Conservation (phyloP, 2,888 invertebrate genomes). For the Mellilla xanthometata region DNA sequence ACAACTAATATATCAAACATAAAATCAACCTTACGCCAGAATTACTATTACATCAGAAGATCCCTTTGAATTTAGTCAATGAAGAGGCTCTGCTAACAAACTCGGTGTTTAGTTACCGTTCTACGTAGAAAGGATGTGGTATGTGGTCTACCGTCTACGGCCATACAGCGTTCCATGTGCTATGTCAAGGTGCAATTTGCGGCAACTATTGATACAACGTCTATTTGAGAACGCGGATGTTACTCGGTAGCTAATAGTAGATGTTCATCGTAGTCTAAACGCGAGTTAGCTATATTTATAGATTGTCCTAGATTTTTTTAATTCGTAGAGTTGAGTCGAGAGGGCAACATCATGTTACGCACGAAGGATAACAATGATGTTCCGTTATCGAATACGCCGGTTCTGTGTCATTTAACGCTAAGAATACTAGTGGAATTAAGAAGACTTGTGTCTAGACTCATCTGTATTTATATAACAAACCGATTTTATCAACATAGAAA, state of each 20-base stretch:
- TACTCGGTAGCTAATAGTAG: not conserved
- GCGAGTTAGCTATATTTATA: slow-evolving; percentile 20
- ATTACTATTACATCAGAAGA: not conserved
- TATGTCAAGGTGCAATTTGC: slow-evolving; percentile 13
- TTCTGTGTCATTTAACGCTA: slow-evolving; percentile 36
- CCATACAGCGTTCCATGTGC: slow-evolving; percentile 2
- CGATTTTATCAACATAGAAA: too few species aligned
- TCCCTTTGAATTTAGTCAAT: slow-evolving; percentile 6
- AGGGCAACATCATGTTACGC: slow-evolving; percentile 54
- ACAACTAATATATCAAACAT: too few species aligned
- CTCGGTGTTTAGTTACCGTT: slow-evolving; percentile 14
- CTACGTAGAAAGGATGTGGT: slow-evolving; percentile 15
- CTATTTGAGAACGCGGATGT: slow-evolving; percentile 17
- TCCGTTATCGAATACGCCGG: slow-evolving; percentile 42
- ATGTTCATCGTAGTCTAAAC: slow-evolving; percentile 9
- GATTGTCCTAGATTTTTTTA: slow-evolving; percentile 27
- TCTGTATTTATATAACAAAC: too few species aligned
- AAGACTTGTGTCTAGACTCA: not conserved
- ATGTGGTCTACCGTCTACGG: slow-evolving; percentile 13
- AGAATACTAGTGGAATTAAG: not conserved
- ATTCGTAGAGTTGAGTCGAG: slow-evolving; percentile 28
- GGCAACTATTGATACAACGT: not conserved
- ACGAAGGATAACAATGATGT: slow-evolving; percentile 60
- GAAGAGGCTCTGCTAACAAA: slow-evolving; percentile 7
- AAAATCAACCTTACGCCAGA: too few species aligned